These are phyloP conservation scores for Andrena haemorrhoa DNA, from an alignment of 2,888 invertebrate genomes.

Conservation along the genomic window DNA sequence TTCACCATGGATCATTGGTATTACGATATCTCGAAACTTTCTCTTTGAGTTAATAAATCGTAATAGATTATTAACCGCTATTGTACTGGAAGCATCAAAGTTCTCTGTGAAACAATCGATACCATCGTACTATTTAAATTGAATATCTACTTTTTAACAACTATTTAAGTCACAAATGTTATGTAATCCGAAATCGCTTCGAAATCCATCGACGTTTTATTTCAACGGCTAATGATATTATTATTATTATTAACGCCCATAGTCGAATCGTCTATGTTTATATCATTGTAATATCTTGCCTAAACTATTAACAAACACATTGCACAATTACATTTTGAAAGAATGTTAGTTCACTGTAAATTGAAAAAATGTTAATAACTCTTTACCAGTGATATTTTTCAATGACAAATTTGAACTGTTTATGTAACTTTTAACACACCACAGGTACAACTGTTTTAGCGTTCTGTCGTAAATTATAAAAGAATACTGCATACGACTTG, in stretches of 20 bases:
- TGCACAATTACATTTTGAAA: background rate
- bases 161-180: constrained; percentile 5
- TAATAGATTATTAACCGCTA: constrained; percentile 69
- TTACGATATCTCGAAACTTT: constrained; percentile 73
- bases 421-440: background rate
- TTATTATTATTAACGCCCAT: too few species aligned
- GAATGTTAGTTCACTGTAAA: background rate
- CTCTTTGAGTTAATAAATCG: constrained; percentile 72
- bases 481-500: background rate
- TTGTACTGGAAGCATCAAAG: constrained; percentile 26
- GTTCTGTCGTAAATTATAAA: background rate
- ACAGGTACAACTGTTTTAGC: background rate
- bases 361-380: background rate
- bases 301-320: background rate
- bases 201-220: constrained; percentile 1
- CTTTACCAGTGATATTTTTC: background rate
- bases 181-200: constrained; percentile 27
- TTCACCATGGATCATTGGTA: constrained; percentile 70
- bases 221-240: background rate
- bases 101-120: constrained; percentile 42
- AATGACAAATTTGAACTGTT: background rate
- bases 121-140: background rate
- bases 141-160: constrained; percentile 18
- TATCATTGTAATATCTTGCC: background rate
- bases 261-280: background rate